These are phyloP conservation scores for Cyclophora punctaria DNA, from an alignment of 2,888 invertebrate species.

Conservation along the genomic window DNA sequence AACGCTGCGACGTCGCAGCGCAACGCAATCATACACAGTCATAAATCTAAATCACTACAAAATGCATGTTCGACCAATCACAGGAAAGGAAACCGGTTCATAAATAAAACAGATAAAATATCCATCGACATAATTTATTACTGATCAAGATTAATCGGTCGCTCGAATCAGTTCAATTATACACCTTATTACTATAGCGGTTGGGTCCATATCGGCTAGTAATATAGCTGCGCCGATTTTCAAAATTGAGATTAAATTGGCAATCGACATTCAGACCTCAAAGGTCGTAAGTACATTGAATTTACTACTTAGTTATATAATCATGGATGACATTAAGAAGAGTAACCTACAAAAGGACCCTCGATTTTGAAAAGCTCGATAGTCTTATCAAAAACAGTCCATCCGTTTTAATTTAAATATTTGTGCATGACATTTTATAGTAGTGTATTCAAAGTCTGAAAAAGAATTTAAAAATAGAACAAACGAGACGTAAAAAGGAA, in stretches of 20 bases:
- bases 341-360: neutral
- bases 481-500: too few relatives aligned
- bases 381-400: slow-evolving; percentile 3
- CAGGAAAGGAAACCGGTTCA: neutral
- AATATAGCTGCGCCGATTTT: too few relatives aligned
- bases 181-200: neutral
- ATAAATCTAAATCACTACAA: too few relatives aligned
- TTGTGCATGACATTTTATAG: slow-evolving; percentile 3
- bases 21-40: too few relatives aligned
- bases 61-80: too few relatives aligned
- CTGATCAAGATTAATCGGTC: slow-evolving; percentile 1
- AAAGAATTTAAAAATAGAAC: too few relatives aligned
- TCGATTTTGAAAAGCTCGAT: neutral
- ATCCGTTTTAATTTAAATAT: neutral
- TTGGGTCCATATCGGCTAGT: neutral
- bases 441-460: too few relatives aligned
- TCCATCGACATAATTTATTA: slow-evolving; percentile 6
- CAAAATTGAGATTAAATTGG: too few relatives aligned
- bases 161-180: neutral
- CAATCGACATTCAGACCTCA: too few relatives aligned
- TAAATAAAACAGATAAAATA: slow-evolving; percentile 5
- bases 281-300: neutral
- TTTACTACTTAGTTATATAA: neutral
- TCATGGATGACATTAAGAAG: too few relatives aligned
- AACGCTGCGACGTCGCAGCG: too few relatives aligned